Evolutionary conservation across 1,140 invertebrate genomes (phyloP).

Genomic region (Drosophila persimilis): DNA sequence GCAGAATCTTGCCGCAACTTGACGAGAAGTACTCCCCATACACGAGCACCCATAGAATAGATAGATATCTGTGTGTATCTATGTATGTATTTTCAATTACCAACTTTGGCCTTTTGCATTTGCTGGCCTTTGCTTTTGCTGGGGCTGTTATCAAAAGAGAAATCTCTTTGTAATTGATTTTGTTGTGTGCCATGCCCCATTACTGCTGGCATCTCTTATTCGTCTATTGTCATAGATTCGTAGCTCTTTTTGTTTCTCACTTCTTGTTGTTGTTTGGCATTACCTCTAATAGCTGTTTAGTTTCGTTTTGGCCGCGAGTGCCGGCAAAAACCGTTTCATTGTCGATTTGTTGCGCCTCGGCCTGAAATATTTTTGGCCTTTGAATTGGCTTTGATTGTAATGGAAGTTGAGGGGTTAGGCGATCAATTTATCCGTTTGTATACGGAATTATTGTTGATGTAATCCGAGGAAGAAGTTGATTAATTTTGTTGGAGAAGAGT

Average conservation of each 20-base stretch:
- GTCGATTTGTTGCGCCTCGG: constrained; percentile 45
- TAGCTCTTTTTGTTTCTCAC: constrained; percentile 23
- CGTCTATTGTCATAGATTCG: constrained; percentile 33
- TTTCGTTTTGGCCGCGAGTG: constrained; percentile 47
- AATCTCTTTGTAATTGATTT: constrained; percentile 77
- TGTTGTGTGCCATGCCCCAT: constrained; percentile 48
- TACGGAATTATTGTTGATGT: too few species aligned
- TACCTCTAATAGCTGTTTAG: constrained; percentile 58
- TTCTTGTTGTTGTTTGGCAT: constrained; percentile 45
- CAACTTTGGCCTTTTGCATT: constrained; percentile 43
- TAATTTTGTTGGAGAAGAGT: too few species aligned
- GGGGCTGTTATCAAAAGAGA: constrained; percentile 64
- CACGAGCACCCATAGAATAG: constrained; percentile 8
- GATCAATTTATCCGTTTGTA: too few species aligned
- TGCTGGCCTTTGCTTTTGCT: constrained; percentile 3
- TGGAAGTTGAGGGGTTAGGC: too few species aligned
- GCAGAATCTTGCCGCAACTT: constrained; percentile 62
- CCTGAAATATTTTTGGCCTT: constrained; percentile 15
- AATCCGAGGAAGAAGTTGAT: too few species aligned
- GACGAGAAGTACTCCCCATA: constrained; percentile 43
- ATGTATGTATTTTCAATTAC: constrained; percentile 65
- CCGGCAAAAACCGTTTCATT: constrained; percentile 43
- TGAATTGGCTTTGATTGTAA: neutral
- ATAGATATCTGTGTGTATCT: constrained; percentile 14
- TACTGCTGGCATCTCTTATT: constrained; percentile 50